Conservation (phyloP, 37 sponge, comb jelly and placozoan genomes). For the Hormiphora californensis region DNA sequence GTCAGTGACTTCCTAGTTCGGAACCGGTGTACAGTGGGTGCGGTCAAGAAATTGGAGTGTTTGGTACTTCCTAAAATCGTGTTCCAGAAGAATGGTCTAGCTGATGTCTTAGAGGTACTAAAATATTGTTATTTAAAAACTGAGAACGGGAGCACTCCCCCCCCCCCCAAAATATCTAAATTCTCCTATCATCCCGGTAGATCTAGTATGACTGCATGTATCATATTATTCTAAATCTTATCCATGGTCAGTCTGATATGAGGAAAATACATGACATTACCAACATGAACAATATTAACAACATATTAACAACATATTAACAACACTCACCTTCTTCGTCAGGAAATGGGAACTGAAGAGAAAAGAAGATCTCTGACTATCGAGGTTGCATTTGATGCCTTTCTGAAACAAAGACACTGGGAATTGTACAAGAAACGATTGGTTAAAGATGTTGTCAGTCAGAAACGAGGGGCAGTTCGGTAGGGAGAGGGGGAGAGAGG, state of each 20-base stretch:
- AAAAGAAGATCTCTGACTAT: not conserved
- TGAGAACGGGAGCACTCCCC: no score
- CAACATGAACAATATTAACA: no score
- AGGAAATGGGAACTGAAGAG: slow-evolving; percentile 43
- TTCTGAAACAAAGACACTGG: slow-evolving; percentile 22
- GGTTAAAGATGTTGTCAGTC: not conserved
- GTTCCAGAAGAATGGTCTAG: slow-evolving; percentile 20
- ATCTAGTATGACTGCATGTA: no score
- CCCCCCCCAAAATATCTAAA: no score
- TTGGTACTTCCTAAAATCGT: slow-evolving; percentile 20
- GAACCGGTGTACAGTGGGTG: slow-evolving; percentile 30
- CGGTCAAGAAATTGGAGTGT: not conserved
- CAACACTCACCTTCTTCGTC: not conserved
- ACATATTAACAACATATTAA: no score
- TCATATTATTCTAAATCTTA: no score
- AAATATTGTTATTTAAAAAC: no score
- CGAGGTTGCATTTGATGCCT: slow-evolving; percentile 9
- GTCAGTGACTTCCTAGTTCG: slow-evolving; percentile 1
- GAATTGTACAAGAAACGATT: slow-evolving; percentile 33
- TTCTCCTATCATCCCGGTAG: no score
- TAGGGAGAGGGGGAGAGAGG: not conserved
- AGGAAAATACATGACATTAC: no score
- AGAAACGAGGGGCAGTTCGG: not conserved
- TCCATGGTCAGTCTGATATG: no score
- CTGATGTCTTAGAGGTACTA: not conserved